These are phyloP conservation scores for Octodon degus DNA, from an alignment of 2,113 vertebrate species.

Conservation along the genomic window DNA sequence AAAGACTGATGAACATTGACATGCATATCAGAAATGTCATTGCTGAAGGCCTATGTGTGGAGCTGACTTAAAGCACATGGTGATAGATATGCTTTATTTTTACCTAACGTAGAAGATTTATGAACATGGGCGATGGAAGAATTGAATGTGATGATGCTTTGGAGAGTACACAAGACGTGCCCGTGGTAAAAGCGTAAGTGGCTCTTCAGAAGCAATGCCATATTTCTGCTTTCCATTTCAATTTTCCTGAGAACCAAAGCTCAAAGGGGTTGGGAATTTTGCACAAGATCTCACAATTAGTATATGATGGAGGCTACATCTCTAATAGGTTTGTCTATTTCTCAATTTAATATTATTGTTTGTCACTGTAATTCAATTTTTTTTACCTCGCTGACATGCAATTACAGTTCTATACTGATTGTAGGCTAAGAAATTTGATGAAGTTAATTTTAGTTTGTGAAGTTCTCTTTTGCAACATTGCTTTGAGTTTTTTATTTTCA, in stretches of 20 bases:
- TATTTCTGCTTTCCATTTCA: background rate
- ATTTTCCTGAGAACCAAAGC: background rate
- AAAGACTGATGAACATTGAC: background rate
- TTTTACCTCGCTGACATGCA: background rate
- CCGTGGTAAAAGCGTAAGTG: background rate
- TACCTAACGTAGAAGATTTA: background rate
- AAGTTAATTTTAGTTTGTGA: slow-evolving; percentile 9
- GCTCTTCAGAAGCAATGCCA: background rate
- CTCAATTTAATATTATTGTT: background rate
- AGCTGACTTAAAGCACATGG: background rate
- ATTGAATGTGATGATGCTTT: background rate
- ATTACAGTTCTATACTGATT: background rate
- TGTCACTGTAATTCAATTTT: background rate
- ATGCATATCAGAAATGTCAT: background rate
- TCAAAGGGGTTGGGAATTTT: background rate
- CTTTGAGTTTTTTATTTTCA: slow-evolving; percentile 7
- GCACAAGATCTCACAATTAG: background rate
- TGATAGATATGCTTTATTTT: background rate
- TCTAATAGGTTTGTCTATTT: background rate
- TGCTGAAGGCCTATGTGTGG: background rate
- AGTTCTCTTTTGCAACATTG: background rate
- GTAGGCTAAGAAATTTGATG: background rate
- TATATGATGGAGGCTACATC: too few species aligned
- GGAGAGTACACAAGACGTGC: background rate
- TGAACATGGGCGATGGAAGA: background rate